phyloP scores from a whole-genome alignment of 1,140 invertebrate genomes.

The Euura saliciscinereae region DNA sequence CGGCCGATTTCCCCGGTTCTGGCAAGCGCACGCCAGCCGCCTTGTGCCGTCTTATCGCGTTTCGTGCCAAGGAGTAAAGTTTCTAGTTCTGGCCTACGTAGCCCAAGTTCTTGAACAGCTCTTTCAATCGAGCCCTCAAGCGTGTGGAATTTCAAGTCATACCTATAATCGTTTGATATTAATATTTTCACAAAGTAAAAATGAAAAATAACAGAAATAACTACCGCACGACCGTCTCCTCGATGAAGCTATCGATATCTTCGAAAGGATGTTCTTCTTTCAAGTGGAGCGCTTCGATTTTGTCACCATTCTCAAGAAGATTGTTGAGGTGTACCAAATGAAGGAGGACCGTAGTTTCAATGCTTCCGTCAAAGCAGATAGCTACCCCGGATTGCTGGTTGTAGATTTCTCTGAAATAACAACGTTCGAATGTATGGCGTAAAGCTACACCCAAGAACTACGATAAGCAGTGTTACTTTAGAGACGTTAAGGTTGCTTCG shows the following conservation, averaged over 20 bases:
- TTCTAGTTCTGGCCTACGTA: constrained; percentile 30
- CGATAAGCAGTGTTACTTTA: background rate
- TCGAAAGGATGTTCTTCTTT: constrained; percentile 10
- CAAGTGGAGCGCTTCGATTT: constrained; percentile 24
- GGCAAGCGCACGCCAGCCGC: background rate
- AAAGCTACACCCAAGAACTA: constrained; percentile 15
- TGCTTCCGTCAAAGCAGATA: constrained; percentile 36
- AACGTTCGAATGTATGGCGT: constrained; percentile 9
- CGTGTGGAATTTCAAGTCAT: constrained; percentile 18
- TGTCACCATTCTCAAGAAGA: constrained; percentile 16
- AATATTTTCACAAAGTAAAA: constrained; percentile 15
- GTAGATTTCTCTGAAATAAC: constrained; percentile 37
- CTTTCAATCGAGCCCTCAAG: constrained; percentile 15
- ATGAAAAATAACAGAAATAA: too few species aligned
- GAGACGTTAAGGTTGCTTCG: background rate
- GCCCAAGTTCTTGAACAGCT: constrained; percentile 24
- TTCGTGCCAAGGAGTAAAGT: constrained; percentile 34
- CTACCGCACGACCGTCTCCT: constrained; percentile 28
- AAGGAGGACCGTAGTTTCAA: constrained; percentile 35
- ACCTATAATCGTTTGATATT: background rate
- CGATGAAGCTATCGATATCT: constrained; percentile 24
- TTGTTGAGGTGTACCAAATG: constrained; percentile 34
- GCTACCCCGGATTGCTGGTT: constrained; percentile 30
- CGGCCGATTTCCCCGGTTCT: background rate
- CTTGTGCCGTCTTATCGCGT: constrained; percentile 14